phyloP scores from a whole-genome alignment of 2,888 invertebrate species.

The Chelonus formosanus region DNA sequence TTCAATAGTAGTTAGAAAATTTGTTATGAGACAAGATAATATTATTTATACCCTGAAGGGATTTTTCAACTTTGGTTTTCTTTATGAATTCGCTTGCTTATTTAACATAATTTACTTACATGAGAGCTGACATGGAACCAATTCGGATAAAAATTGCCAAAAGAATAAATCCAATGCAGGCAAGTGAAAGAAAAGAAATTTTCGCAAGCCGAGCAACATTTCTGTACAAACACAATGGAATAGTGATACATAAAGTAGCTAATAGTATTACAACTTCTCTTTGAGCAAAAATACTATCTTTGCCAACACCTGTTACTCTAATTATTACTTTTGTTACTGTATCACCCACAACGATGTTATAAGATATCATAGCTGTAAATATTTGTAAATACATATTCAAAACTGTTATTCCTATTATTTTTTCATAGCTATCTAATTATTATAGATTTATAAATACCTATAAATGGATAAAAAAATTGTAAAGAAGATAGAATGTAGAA shows the following conservation, averaged over 20 bases:
- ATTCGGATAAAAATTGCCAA: constrained; percentile 73
- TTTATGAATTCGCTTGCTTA: no score
- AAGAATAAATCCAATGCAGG: constrained; percentile 78
- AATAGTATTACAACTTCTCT: constrained; percentile 76
- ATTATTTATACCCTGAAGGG: no score
- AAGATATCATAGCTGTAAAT: constrained; percentile 82
- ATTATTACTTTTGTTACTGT: constrained; percentile 83
- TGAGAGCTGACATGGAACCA: constrained; percentile 69
- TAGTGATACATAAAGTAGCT: constrained; percentile 77
- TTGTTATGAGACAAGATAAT: no score
- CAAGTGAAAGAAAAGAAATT: constrained; percentile 74
- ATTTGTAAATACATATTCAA: neutral
- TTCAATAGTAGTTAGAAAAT: no score
- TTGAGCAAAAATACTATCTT: constrained; percentile 70
- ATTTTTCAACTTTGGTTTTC: no score
- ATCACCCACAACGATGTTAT: constrained; percentile 87
- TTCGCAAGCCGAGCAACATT: constrained; percentile 77
- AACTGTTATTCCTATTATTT: no score
- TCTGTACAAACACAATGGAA: constrained; percentile 82
- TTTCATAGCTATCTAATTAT: no score
- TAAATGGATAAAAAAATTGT: constrained; percentile 85
- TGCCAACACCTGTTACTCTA: constrained; percentile 71
- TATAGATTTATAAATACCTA: constrained; percentile 68
- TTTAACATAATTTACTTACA: constrained; percentile 68
- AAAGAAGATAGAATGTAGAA: constrained; percentile 78